Evolutionary conservation across 2,888 invertebrate species (phyloP), one percentile per base, ranked within the genome.

Genomic region (Nomada goodeniana): DNA sequence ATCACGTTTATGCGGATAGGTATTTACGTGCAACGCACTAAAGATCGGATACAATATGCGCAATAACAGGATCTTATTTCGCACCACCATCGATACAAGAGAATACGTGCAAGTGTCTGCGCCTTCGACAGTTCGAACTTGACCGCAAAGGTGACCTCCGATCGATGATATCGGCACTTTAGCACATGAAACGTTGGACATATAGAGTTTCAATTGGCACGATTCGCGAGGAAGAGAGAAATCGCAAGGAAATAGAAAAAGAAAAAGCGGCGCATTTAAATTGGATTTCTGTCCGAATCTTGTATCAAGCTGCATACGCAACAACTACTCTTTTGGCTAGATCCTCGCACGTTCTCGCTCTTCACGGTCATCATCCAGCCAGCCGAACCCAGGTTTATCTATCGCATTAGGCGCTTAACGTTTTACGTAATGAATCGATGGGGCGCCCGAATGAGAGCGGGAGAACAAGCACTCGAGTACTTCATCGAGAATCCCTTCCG

Each of bases 111-210:
- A 57, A 50, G 59, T 59, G 44, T 59, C 26, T 57, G 20, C 26
- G 23, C 42, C 18, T 74, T 36, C 36, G 36, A 29, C 36, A 36
- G 36, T 7, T 61, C 64, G 47, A 65, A 59, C 23, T 73, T 47
- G 57, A 73, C 73, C 61, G 69, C 76, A 82, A 29, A 76, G 80
- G 68, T 80, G 76, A 82, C 80, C 82, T 64, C 52, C n/a, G 64
- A 73, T 60, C 47, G 3, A 11, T 63, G 53, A 52, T 76, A 76
- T 60, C 72, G 72, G 76, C 76, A 65, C 63, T 76, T 79, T 61
- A 64, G 68, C 26, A 57, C 52, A 70, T 70, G 55, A 18, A 3
- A 63, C 36, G 36, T 80, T 70, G 44, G 53, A 15, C 50, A 23
- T 44, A 47, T 73, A 44, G 15, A 47, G 55, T 64, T 73, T 57